Base-by-base conservation (phyloP, 2,113 vertebrate genomes). In the Antechinus stuartii region DNA sequence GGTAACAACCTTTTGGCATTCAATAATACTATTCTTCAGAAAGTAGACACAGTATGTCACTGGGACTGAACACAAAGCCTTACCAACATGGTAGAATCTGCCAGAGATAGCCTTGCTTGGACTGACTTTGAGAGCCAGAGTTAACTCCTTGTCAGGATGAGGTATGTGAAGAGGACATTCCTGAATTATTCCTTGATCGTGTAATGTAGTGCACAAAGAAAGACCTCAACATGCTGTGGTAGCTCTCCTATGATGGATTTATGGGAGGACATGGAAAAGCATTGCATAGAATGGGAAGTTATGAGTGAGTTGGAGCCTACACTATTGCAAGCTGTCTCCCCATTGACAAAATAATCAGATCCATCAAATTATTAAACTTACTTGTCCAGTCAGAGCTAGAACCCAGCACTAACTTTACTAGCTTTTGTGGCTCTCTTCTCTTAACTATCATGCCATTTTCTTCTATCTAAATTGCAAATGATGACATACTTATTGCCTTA, bases 401-500 rank as follows among this genome's bases (percentile, higher is more conserved):
- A 8, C n/a, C 19, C 68, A 42, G 16, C n/a, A 2, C n/a, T 84
- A 52, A 6, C n/a, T 84, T 42, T 42, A 8, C 19, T 84, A 8
- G 68, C 7, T 84, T 84, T 42, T 16, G 12, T 84, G n/a, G 19
- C n/a, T 84, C n/a, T 84, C 68, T 84, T 35, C 30, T n/a, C n/a
- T 84, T 84, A 84, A 7, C n/a, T 42, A 84, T 1, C 23, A 8
- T 97, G 1, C 84, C 94, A 35, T 68, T 68, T 68, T 16, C 61
- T 35, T 16, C 30, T 16, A 6, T n/a, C 90, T 95, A 95, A 94
- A 50, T 95, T 96, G 1, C 89, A 95, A 96, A 97, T 89, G 95
- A 98, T 91, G 9, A 94, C 89, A 95, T 94, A 96, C 97, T 97
- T 95, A 14, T 68, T 96, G 96, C 91, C 92, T 95, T 90, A 30